Base-by-base conservation (phyloP, 2,888 invertebrate species). In the Polymixis lichenea region DNA sequence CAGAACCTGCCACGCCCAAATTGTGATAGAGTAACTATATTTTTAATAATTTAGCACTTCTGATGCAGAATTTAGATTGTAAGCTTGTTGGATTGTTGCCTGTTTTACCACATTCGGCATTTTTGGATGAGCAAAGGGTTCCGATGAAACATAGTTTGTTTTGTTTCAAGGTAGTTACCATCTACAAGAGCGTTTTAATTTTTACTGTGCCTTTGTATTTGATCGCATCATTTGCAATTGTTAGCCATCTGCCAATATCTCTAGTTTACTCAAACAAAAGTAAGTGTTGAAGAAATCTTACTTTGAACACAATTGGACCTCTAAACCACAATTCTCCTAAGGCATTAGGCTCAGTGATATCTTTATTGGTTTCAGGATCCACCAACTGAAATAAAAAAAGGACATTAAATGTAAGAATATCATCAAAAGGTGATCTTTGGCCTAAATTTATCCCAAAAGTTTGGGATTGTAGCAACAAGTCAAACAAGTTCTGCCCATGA, bases 321-420 rank as follows among this genome's bases (percentile, higher is more conserved):
- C 93, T 95, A 0, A 96, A 6, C 90, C 96, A 94, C 1, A 97
- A 85, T 86, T 97, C 97, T 17, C 97, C 97, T 2, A 85, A 79
- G 68, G 90, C 86, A 60, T 95, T 92, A 0, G 95, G 91, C 71
- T 95, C 95, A 13, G 89, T 82, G 2, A 93, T 82, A 15, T 93
- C 90, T 88, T 93, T 80, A 46, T 90, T 90, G 0, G 94, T 96
- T 19, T 92, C 91, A 3, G 89, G 78, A 81, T 97, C 90, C 9
- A 96, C 92, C 56, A 97, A 79, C 97, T 97, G 80, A 66, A 93
- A 82, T 19, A 67, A 15, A 58, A 53, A 13, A 2, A 19, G 2
- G 32, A 70, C 5, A 15, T 32, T 66, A 22, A 19, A 46, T 9
- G 2, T 55, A 17, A n/a, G 6, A 25, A 25, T 0, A n/a, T 17